Evolutionary conservation across 2,888 invertebrate genomes (phyloP), one percentile per base, ranked within the genome.

Genomic region (Crocallis elinguaria): DNA sequence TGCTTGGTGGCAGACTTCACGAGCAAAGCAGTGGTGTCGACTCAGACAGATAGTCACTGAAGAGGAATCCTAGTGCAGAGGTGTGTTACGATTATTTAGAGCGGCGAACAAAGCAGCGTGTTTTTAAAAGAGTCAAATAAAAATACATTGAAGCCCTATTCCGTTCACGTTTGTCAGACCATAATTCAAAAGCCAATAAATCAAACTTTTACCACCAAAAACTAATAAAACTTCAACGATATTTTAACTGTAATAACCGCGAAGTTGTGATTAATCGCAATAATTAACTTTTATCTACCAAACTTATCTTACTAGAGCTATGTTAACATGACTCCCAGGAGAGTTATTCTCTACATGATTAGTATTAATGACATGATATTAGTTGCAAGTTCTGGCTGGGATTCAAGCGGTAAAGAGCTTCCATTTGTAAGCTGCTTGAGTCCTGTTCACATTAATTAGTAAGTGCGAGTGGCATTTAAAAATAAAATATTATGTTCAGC

Each of bases 241-340:
- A 64, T 56, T 57, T 64, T 57, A 64, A 46, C 60, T 49, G 53
- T 52, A 52, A 57, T 57, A 59, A 56, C 61, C 58, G 23, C 53
- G 42, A 56, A 54, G 57, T 60, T 61, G 45, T 64, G 53, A 62
- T 64, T 60, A 61, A 64, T 64, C 45, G 51, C 56, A 54, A 54
- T 64, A 60, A 64, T 64, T 64, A 64, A 62, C 61, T 60, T 62
- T 62, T 62, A 64, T 62, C 56, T 62, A 56, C 49, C 55, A 33
- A 60, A 60, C 49, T 57, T 59, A 57, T 59, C 60, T 57, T 50
- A 21, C 32, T 37, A 36, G 32, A 46, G 52, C 36, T 21, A 17
- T 52, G 36, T 53, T 42, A 19, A 48, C 32, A 46, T 21, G 35
- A 37, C 32, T 32, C 53, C 25, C 42, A 1, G 14, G 53, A n/a